Base-by-base conservation (phyloP, 2,113 vertebrate genomes). In the Anhinga anhinga region DNA sequence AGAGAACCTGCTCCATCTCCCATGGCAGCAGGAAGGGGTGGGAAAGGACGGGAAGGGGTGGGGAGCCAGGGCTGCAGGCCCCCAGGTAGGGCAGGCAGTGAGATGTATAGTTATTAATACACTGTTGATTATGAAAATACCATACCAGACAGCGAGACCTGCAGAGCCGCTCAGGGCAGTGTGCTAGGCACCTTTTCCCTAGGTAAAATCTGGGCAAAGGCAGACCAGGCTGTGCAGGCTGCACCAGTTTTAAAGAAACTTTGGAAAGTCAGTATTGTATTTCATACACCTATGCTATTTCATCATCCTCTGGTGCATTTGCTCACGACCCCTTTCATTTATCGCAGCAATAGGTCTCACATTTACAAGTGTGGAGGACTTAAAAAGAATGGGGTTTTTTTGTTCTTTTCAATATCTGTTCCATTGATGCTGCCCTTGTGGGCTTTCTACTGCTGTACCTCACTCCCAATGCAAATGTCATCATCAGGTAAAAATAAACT, bases 391-490 rank as follows among this genome's bases (percentile, higher is more conserved):
- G 11, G 26, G 12, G 0, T 0, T 7, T 70, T 92, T 95, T 94
- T 93, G 55, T 92, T 95, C 95, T 94, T 94, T 95, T 95, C 95
- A 95, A 69, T 95, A 85, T 93, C 93, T 82, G 36, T 87, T 95
- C 89, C 58, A 66, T 59, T 89, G 95, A 88, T 91, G 91, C 89
- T 93, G 70, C 66, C 86, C 94, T 94, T 82, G 84, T 93, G 95
- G 93, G 95, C 91, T 95, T 93, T 95, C 93, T 94, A 29, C 74
- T 70, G 89, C 89, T 85, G 73, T 88, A 91, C 91, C 86, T 87
- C 88, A 73, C 91, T 96, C 95, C 91, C 95, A 97, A 96, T 94
- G 96, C 96, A 97, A 96, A 97, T 97, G 89, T 95, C 95, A 97
- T 95, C 95, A 94, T 96, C 94, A 96, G 87, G 91, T 97, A 91